These are phyloP conservation scores for Anabas testudineus DNA, from an alignment of 2,797 vertebrate genomes.

Conservation along the genomic window DNA sequence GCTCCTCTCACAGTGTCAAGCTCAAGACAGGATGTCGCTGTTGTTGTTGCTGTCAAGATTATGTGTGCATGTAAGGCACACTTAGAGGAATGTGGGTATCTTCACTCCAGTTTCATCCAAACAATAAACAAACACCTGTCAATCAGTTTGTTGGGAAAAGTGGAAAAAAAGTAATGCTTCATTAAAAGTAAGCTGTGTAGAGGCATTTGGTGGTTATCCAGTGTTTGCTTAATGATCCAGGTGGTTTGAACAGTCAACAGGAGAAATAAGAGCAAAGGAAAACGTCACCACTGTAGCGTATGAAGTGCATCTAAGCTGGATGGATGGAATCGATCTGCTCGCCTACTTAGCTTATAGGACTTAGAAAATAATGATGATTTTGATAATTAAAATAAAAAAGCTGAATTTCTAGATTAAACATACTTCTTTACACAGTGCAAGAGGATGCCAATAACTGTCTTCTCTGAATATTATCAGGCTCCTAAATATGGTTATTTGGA, in stretches of 20 bases:
- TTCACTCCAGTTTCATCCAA: conserved; percentile 5
- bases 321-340: neutral
- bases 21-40: conserved; percentile 50
- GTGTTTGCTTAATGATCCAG: conserved; percentile 40
- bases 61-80: conserved; percentile 35
- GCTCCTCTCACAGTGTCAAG: conserved; percentile 58
- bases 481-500: conserved; percentile 28
- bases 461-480: neutral
- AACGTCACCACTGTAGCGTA: neutral
- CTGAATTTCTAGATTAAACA: neutral
- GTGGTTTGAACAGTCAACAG: conserved; percentile 46
- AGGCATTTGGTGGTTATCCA: conserved; percentile 26
- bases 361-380: neutral
- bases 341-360: neutral
- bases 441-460: conserved; percentile 6
- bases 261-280: conserved; percentile 11
- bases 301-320: neutral
- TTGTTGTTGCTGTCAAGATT: conserved; percentile 49
- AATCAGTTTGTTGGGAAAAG: conserved; percentile 23
- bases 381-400: neutral
- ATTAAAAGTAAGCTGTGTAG: conserved; percentile 15
- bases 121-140: conserved; percentile 56
- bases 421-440: too few species aligned
- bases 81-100: conserved; percentile 23
- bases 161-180: neutral